Evolutionary conservation across 2,888 invertebrate genomes (phyloP), one percentile per base, ranked within the genome.

Genomic region (Tinea pellionella): DNA sequence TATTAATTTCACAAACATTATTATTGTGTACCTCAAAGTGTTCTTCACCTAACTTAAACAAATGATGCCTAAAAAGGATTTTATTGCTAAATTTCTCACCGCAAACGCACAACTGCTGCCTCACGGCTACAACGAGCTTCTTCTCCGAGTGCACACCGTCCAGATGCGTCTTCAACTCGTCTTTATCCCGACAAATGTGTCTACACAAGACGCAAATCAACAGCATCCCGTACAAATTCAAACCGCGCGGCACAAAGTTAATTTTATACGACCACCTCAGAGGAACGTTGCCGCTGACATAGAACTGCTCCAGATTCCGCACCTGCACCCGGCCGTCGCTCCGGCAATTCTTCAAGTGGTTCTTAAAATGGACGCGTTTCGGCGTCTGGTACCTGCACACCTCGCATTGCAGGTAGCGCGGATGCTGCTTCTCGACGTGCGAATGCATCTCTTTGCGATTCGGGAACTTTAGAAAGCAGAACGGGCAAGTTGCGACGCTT

Each of bases 61-160:
- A 59, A 61, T 81, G 81, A 19, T 82, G 75, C 37, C 74, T 78
- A 30, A 80, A 63, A 1, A 83, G 42, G 0, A 83, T 69, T 8
- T 64, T 70, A 32, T 71, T 75, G 0, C 64, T 66, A 18, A 79
- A 83, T 1, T 61, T 60, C 13, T 72, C 70, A 0, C 80, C 80
- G 6, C 82, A 83, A 0, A 29, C 15, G 60, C 81, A 81, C 1
- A 60, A 30, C 12, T 74, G 61, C 0, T 29, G 61, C 0, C 65
- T 65, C 0, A 61, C 63, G 0, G 63, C 51, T 0, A 6, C 19
- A 0, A 61, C 59, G 0, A 61, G 55, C 0, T 37, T 24, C 0
- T 59, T 47, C 0, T 59, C 51, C 0, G 53, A 53, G 12, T 79
- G 75, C 6, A 72, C 72, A 0, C 62, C 63, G 0, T 61, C 8